Percentiles rank a stretch among this genome's conserved stretches.
Conservation (phyloP, 2,797 vertebrate genomes). For the Centroberyx gerrardi region DNA sequence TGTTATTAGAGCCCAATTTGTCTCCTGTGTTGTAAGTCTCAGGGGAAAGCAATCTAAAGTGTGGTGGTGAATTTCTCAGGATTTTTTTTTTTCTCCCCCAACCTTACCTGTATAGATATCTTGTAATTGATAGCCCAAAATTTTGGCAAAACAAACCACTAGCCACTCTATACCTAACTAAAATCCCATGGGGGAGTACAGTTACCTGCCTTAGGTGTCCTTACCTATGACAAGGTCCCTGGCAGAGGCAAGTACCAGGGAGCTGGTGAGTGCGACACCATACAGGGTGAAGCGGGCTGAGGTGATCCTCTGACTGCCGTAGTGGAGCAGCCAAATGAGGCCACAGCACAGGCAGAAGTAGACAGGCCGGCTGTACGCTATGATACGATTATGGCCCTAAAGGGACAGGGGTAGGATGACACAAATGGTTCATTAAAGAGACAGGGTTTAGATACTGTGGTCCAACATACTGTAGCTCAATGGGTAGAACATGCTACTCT, state of each 20-base stretch:
- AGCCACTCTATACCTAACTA: background rate
- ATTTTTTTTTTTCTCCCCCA: no score
- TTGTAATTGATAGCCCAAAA: background rate
- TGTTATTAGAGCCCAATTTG: background rate
- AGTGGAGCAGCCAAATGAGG: conserved; percentile 97
- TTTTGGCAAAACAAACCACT: conserved; percentile 1
- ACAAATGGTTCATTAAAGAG: conserved; percentile 10
- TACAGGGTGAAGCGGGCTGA: conserved; percentile 92
- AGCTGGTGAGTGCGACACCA: conserved; percentile 94
- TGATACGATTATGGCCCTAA: conserved; percentile 99
- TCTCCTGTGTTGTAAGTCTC: background rate
- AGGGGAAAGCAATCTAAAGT: background rate
- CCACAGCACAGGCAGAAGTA: conserved; percentile 99
- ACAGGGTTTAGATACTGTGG: background rate
- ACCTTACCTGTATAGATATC: no score
- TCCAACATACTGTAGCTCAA: background rate
- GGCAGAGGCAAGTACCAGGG: conserved; percentile 92
- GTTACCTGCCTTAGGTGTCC: background rate
- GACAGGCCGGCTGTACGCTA: conserved; percentile 98
- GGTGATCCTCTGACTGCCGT: conserved; percentile 90
- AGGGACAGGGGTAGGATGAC: conserved; percentile 22
- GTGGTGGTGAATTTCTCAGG: background rate
- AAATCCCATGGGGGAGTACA: background rate
- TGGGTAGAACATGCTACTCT: background rate
- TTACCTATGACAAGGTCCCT: conserved; percentile 97